Conservation (phyloP, 2,113 vertebrate genomes). For the Tragelaphus scriptus region DNA sequence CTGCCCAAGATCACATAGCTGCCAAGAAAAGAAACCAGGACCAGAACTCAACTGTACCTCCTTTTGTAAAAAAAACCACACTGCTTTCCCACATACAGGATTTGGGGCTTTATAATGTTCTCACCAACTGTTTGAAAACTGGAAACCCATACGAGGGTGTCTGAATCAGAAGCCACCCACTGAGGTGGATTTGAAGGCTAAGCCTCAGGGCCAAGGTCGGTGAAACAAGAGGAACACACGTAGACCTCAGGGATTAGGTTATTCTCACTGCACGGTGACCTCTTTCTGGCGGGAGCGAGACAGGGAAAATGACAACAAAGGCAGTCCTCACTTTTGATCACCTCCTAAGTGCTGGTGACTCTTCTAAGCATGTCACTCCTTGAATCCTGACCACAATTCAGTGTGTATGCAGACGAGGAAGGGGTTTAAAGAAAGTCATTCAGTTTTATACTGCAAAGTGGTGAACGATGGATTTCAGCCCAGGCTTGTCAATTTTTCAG, state of each 20-base stretch:
- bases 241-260: not conserved
- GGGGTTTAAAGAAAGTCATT: not conserved
- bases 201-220: not conserved
- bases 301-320: not conserved
- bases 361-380: not conserved
- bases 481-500: not conserved
- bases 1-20: not conserved
- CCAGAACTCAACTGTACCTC: not conserved
- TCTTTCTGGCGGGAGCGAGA: not conserved
- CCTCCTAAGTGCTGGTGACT: not conserved
- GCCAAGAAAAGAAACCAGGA: not conserved
- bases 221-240: not conserved
- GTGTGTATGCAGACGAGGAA: not conserved
- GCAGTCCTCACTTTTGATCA: not conserved
- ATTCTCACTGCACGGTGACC: not conserved
- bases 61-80: not conserved
- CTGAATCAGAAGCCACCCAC: not conserved
- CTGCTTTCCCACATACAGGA: not conserved
- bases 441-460: not conserved
- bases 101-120: not conserved
- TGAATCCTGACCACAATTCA: not conserved
- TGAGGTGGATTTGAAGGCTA: not conserved
- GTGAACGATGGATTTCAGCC: not conserved
- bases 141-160: not conserved
- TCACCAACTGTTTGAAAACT: not conserved